Conservation (phyloP, 2,797 vertebrate genomes). For the Xiphorhynchus erythropygius region DNA sequence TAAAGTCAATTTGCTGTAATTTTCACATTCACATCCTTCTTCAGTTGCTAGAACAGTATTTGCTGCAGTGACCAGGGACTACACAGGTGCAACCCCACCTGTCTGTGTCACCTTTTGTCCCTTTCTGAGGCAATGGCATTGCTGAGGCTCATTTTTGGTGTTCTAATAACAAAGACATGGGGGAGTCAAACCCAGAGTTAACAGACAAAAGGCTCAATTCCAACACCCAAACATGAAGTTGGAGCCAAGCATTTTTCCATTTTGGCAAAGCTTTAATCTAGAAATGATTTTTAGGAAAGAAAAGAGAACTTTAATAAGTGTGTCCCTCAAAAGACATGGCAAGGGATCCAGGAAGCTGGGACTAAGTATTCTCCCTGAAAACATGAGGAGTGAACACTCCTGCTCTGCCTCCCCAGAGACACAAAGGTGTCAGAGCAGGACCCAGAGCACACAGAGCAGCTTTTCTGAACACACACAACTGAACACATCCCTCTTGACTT, state of each 20-base stretch:
- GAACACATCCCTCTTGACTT: background rate
- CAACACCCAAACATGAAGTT: background rate
- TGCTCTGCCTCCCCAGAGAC: background rate
- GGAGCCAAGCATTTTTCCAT: background rate
- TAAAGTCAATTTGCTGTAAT: no score
- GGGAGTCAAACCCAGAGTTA: background rate
- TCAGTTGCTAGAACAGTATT: no score
- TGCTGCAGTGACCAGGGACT: no score
- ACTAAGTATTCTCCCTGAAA: background rate
- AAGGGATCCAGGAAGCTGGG: rapidly evolving
- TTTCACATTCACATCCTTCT: no score
- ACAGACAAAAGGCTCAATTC: rapidly evolving
- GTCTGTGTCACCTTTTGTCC: no score
- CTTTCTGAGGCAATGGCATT: background rate
- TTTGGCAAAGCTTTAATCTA: background rate
- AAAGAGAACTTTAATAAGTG: background rate
- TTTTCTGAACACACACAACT: background rate
- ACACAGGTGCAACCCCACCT: no score
- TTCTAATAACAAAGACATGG: rapidly evolving
- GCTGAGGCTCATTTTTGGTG: background rate
- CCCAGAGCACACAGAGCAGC: background rate
- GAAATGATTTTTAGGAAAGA: background rate
- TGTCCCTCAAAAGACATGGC: background rate
- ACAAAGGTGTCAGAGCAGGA: background rate
- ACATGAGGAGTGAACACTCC: background rate